phyloP scores from a whole-genome alignment of 2,888 invertebrate genomes.

The Chromoteleia sp. region DNA sequence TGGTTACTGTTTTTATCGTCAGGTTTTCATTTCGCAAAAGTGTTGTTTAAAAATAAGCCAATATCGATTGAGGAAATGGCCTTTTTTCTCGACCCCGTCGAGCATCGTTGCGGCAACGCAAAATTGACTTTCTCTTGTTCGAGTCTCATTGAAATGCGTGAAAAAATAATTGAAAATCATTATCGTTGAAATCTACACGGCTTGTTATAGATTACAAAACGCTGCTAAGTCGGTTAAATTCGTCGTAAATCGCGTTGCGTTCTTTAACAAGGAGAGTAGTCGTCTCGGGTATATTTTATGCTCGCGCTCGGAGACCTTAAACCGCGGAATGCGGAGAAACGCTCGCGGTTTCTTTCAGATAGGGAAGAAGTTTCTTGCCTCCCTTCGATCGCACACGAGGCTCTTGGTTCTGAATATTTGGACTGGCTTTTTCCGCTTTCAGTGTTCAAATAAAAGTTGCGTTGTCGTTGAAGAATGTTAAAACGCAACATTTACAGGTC shows the following conservation, averaged over 20 bases:
- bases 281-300: constrained; percentile 69
- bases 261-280: constrained; percentile 73
- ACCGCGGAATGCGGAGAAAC: constrained; percentile 77
- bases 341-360: constrained; percentile 71
- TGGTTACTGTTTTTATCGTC: too few relatives aligned
- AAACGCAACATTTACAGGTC: too few relatives aligned
- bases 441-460: too few relatives aligned
- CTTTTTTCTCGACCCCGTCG: constrained; percentile 9
- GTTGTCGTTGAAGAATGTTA: too few relatives aligned
- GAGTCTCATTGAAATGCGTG: constrained; percentile 60
- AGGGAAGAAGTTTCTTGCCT: constrained; percentile 60
- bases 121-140: constrained; percentile 64
- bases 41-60: constrained; percentile 7
- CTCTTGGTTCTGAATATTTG: constrained; percentile 3
- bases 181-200: constrained; percentile 63
- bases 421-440: neutral
- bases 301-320: constrained; percentile 69
- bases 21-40: neutral
- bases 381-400: constrained; percentile 30
- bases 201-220: constrained; percentile 70
- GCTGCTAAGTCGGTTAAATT: constrained; percentile 72
- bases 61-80: constrained; percentile 21
- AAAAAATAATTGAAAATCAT: constrained; percentile 63
- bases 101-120: constrained; percentile 37
- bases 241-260: constrained; percentile 67